These are phyloP conservation scores for Hermaeophaga mercurialis DNA, from an alignment of 2,888 invertebrate genomes.

Conservation along the genomic window DNA sequence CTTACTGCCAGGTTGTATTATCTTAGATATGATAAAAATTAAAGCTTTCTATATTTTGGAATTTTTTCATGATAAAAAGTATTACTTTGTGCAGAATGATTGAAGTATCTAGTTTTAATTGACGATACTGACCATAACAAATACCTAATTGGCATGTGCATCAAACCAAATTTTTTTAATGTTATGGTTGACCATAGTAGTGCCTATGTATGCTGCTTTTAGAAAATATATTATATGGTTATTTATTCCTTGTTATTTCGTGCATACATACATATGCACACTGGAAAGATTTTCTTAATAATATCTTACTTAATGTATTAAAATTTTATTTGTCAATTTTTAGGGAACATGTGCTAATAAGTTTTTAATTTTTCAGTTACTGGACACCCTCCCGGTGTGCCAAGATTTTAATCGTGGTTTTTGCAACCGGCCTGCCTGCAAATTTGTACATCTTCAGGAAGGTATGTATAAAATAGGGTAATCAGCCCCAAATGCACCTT, in stretches of 20 bases:
- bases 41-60: constrained; percentile 10
- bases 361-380: constrained; percentile 81
- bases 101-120: constrained; percentile 47
- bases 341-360: constrained; percentile 14
- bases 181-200: constrained; percentile 44
- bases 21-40: no score
- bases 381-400: constrained; percentile 99
- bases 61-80: constrained; percentile 17
- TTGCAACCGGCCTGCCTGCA: constrained; percentile 96
- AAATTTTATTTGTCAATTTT: constrained; percentile 12
- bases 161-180: constrained; percentile 41
- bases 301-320: constrained; percentile 29
- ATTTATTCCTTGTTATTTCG: constrained; percentile 26
- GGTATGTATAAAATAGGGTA: no score
- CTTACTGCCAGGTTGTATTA: no score
- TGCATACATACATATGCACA: constrained; percentile 53
- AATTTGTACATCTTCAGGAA: constrained; percentile 97
- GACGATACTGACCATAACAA: constrained; percentile 34
- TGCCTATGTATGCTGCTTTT: constrained; percentile 53
- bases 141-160: constrained; percentile 50
- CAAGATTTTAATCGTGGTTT: constrained; percentile 99
- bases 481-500: no score
- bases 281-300: constrained; percentile 33
- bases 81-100: constrained; percentile 53
- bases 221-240: constrained; percentile 18